A percentile compares a stretch with the other conserved stretches of the same genome.
These are phyloP conservation scores for Brachionus sp. DNA, from an alignment of 1,140 invertebrate genomes.

Conservation along the genomic window DNA sequence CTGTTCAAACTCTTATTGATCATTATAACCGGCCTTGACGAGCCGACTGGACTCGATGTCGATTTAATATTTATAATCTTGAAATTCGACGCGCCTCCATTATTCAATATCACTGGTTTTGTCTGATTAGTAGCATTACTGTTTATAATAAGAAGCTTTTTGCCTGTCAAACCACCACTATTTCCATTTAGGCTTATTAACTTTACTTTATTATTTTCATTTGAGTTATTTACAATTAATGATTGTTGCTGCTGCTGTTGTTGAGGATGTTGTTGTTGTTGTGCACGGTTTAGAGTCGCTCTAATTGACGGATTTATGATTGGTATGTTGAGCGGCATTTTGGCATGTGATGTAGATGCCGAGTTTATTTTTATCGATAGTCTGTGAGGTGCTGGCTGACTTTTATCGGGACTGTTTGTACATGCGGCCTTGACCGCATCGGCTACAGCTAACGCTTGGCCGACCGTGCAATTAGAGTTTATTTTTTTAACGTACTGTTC, in stretches of 20 bases:
- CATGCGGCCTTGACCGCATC: background rate
- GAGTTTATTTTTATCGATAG: background rate
- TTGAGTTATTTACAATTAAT: background rate
- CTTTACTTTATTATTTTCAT: background rate
- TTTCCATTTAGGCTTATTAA: background rate
- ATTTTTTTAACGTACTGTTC: constrained; percentile 44
- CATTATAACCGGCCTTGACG: background rate
- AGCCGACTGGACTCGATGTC: too few species aligned
- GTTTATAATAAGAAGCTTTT: background rate
- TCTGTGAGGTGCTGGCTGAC: background rate
- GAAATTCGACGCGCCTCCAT: background rate
- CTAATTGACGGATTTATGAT: constrained; percentile 11
- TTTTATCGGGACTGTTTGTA: background rate
- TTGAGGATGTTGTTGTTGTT: background rate
- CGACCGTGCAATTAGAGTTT: constrained; percentile 16
- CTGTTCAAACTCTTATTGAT: background rate
- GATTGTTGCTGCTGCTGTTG: background rate
- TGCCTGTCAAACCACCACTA: background rate
- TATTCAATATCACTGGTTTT: background rate
- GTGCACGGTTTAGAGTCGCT: background rate
- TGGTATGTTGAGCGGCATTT: background rate
- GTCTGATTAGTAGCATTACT: background rate
- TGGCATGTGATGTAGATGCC: background rate
- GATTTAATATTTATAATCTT: constrained; percentile 13
- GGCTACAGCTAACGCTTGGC: background rate